Percentiles rank a stretch among this genome's conserved stretches.
Evolutionary conservation across 2,888 invertebrate species (phyloP).

Genomic region (Dorcus hopei): DNA sequence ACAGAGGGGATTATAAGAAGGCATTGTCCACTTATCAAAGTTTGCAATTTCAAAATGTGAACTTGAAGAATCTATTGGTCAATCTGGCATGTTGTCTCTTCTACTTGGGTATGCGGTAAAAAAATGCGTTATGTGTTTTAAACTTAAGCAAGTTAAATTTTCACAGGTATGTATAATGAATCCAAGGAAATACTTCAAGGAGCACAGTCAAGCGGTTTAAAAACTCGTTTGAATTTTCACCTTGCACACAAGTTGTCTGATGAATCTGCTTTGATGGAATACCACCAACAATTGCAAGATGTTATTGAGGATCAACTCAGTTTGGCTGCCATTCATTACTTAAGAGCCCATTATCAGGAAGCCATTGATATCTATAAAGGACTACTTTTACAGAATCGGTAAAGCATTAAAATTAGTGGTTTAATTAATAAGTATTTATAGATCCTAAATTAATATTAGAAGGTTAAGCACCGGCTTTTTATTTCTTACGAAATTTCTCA

Average conservation of each 20-base stretch:
- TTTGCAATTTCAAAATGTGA: conserved; percentile 53
- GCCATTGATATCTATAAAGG: conserved; percentile 98
- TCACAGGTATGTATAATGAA: conserved; percentile 60
- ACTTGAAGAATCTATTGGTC: conserved; percentile 61
- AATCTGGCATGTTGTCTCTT: conserved; percentile 95
- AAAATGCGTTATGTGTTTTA: background rate
- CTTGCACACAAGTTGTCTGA: conserved; percentile 90
- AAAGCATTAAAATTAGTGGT: conserved; percentile 19
- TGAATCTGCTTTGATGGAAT: conserved; percentile 77
- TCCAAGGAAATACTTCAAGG: conserved; percentile 62
- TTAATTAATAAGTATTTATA: no score
- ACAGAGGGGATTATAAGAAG: conserved; percentile 88
- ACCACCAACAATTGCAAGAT: conserved; percentile 82
- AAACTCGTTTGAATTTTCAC: conserved; percentile 83
- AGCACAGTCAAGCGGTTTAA: conserved; percentile 61
- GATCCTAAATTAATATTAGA: no score
- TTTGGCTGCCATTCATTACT: conserved; percentile 92
- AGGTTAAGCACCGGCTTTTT: no score
- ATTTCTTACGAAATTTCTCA: no score
- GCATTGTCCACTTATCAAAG: conserved; percentile 70
- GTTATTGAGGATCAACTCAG: conserved; percentile 93
- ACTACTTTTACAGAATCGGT: conserved; percentile 88
- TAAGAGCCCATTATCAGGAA: conserved; percentile 95
- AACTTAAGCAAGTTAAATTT: background rate
- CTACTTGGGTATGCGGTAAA: conserved; percentile 72